Percentiles rank a stretch among this genome's conserved stretches.
Conservation (phyloP, 2,888 invertebrate genomes). For the Sarcophaga caerulescens region DNA sequence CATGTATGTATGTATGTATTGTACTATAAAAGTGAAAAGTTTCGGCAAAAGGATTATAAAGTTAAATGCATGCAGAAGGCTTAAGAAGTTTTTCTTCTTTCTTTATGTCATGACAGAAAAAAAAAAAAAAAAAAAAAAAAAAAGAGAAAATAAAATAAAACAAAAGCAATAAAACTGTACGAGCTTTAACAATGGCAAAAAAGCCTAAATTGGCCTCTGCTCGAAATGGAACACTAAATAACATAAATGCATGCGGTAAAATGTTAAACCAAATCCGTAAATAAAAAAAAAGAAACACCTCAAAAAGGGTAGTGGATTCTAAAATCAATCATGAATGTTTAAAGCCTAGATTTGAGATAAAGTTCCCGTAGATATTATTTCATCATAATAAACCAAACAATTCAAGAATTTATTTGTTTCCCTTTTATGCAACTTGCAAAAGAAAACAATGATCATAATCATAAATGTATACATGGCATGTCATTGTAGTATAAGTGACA, state of each 20-base stretch:
- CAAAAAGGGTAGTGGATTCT: neutral
- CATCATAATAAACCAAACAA: constrained; percentile 31
- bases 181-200: constrained; percentile 6
- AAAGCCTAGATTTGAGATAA: constrained; percentile 10
- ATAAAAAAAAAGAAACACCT: too few species aligned
- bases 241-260: constrained; percentile 33
- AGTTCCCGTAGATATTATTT: constrained; percentile 12
- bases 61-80: constrained; percentile 64
- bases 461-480: neutral
- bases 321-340: neutral
- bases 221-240: constrained; percentile 20
- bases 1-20: neutral
- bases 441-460: constrained; percentile 6
- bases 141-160: constrained; percentile 7
- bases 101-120: neutral
- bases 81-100: constrained; percentile 57
- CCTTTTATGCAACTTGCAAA: neutral
- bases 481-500: neutral
- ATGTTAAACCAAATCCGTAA: neutral
- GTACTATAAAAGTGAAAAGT: constrained; percentile 57
- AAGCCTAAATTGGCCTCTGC: constrained; percentile 18
- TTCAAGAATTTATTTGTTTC: constrained; percentile 48
- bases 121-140: neutral
- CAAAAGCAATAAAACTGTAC: constrained; percentile 43
- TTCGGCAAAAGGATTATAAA: constrained; percentile 67